Percentiles rank a stretch among this genome's conserved stretches.
Conservation (phyloP, 2,888 invertebrate species). For the Malthinus seriepunctatus region DNA sequence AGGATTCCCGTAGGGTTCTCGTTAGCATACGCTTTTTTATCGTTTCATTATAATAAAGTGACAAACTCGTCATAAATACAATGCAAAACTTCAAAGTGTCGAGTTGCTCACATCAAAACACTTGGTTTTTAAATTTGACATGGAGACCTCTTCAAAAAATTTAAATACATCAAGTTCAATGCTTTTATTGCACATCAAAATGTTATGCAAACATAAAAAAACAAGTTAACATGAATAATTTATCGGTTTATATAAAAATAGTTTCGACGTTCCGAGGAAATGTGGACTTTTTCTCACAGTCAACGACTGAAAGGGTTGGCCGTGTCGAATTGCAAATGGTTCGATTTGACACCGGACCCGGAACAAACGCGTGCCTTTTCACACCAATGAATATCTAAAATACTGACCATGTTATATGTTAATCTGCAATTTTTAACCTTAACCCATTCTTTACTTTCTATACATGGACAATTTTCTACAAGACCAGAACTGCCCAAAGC, state of each 20-base stretch:
- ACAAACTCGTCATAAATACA: constrained; percentile 25
- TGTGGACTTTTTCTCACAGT: constrained; percentile 24
- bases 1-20: constrained; percentile 21
- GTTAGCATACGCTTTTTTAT: constrained; percentile 32
- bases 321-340: constrained; percentile 39
- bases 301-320: constrained; percentile 35
- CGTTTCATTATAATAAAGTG: constrained; percentile 23
- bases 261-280: constrained; percentile 1
- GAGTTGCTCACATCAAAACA: constrained; percentile 38
- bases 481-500: not conserved
- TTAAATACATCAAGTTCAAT: constrained; percentile 22
- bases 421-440: constrained; percentile 11
- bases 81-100: constrained; percentile 32
- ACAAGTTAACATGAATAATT: constrained; percentile 13
- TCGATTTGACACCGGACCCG: constrained; percentile 34
- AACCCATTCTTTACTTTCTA: not conserved
- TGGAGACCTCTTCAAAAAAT: constrained; percentile 32
- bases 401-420: constrained; percentile 31
- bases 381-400: constrained; percentile 37
- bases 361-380: constrained; percentile 35
- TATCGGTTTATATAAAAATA: constrained; percentile 2
- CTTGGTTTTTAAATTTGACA: constrained; percentile 27
- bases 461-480: not conserved
- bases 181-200: constrained; percentile 8
- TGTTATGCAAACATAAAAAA: constrained; percentile 24